A percentile compares a stretch with the other conserved stretches of the same genome.
Conservation (phyloP, 2,888 invertebrate genomes). For the Xestia ashworthii region DNA sequence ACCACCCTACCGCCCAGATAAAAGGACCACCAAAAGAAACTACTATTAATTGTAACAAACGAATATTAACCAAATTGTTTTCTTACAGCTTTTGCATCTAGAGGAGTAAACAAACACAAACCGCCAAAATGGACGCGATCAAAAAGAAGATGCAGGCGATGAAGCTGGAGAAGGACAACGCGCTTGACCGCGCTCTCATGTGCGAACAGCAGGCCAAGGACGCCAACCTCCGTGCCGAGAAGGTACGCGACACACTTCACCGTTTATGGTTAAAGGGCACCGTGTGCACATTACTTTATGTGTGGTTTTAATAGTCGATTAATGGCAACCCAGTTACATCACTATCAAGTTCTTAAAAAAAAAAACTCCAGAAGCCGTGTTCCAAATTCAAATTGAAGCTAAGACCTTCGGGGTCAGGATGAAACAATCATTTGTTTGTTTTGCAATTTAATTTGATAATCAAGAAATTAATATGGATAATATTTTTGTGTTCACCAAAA, state of each 20-base stretch:
- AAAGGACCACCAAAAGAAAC: neutral
- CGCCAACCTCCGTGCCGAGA: constrained; percentile 96
- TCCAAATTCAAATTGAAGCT: constrained; percentile 26
- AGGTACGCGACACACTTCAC: constrained; percentile 87
- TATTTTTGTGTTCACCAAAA: too few species aligned
- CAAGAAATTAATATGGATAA: neutral
- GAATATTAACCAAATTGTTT: constrained; percentile 20
- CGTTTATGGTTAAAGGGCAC: constrained; percentile 66
- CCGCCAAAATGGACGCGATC: constrained; percentile 99
- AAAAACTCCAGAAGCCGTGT: neutral
- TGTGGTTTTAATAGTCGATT: constrained; percentile 50
- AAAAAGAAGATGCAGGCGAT: constrained; percentile 99
- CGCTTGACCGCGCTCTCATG: constrained; percentile 98
- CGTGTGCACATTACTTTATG: constrained; percentile 46
- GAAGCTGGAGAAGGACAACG: constrained; percentile 99
- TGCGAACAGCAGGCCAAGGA: constrained; percentile 99
- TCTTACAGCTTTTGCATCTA: constrained; percentile 81
- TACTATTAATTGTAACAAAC: neutral
- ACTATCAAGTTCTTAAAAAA: constrained; percentile 13
- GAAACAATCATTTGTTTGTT: neutral
- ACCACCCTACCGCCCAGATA: neutral
- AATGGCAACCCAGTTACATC: constrained; percentile 34
- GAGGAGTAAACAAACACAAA: constrained; percentile 85
- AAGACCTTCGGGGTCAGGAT: neutral
- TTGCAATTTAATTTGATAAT: constrained; percentile 8